Evolutionary conservation across 2,888 invertebrate genomes (phyloP), one percentile per base, ranked within the genome.

Genomic region (Tenthredo amoena): DNA sequence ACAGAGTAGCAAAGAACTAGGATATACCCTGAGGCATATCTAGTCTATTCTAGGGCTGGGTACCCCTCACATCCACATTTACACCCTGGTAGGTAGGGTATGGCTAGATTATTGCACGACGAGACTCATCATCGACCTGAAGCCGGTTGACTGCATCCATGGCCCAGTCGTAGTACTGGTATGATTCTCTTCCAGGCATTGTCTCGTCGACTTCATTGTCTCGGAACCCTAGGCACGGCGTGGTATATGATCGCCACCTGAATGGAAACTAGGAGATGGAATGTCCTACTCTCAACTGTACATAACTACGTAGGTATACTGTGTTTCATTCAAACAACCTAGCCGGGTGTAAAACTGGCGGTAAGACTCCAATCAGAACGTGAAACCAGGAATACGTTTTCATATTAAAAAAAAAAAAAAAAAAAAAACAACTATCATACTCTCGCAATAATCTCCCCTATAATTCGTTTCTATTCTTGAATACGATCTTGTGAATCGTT

Each of bases 81-180:
- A 43, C 43, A 74, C 40, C 43, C 12, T 62, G 12, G 6, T n/a
- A 62, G 58, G n/a, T 58, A 58, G 74, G 40, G 43, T 40, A 43
- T 26, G 77, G 31, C 50, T 77, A 21, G 50, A 77, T 37, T 77
- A 77, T 74, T 74, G 58, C 81, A 26, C 58, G 47, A 81, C 58
- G 81, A 40, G 62, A 81, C 81, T 81, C 81, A 81, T 81, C 81
- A 81, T 81, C 81, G 81, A 81, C 81, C 81, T 77, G 62, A n/a
- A 50, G 37, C 15, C 62, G 62, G 81, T 81, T 81, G 81, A 81
- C 81, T 81, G 81, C 58, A 81, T 81, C 81, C 43, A 31, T 81
- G 81, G 58, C 58, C 81, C 81, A 81, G 81, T 62, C 34, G 72
- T 43, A n/a, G 62, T 50, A 21, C 62, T 26, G 81, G 58, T 81